Percentiles rank a stretch among this genome's conserved stretches.
Conservation (phyloP, 2,797 vertebrate genomes). For the Dromococcyx pavoninus region DNA sequence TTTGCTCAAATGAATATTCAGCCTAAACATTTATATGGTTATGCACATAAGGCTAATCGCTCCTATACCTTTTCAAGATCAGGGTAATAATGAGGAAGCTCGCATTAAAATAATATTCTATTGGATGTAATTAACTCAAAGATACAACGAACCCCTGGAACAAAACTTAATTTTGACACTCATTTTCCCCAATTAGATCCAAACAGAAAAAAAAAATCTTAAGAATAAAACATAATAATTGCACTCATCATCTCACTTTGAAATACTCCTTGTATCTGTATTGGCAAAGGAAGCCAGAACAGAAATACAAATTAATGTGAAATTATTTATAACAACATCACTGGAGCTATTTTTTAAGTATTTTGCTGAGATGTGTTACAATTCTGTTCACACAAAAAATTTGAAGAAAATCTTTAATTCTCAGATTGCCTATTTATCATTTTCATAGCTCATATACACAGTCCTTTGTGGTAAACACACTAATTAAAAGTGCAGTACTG, state of each 20-base stretch:
- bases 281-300: background rate
- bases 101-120: background rate
- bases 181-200: background rate
- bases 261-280: conserved; percentile 5
- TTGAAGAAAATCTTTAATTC: background rate
- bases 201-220: background rate
- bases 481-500: background rate
- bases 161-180: background rate
- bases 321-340: background rate
- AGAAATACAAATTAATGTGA: background rate
- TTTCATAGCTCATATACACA: background rate
- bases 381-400: background rate
- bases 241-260: background rate
- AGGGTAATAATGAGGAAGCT: background rate
- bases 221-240: conserved; percentile 1
- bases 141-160: background rate
- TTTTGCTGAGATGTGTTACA: background rate
- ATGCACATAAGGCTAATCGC: background rate
- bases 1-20: background rate
- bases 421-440: background rate
- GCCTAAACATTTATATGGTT: background rate
- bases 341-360: background rate
- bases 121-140: background rate
- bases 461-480: background rate
- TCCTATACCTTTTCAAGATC: background rate